Percentiles rank a stretch among this genome's conserved stretches.
These are phyloP conservation scores for Phacellophora camtschatica DNA, from an alignment of 30 jellyfish, hydroid and myxozoan genomes.

Conservation along the genomic window DNA sequence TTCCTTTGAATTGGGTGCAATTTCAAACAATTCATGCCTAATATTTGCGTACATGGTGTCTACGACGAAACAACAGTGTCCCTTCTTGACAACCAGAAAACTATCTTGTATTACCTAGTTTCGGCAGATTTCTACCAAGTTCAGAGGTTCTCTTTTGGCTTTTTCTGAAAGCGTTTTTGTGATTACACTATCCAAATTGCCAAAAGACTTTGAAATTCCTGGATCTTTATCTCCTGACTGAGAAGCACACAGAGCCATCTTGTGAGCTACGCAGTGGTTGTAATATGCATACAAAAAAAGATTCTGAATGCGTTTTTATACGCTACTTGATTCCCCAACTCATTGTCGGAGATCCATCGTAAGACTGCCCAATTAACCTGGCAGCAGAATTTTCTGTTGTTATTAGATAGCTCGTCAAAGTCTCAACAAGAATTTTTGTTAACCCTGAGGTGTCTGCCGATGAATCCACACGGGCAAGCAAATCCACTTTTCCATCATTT, in stretches of 20 bases:
- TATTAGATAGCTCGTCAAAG: background rate
- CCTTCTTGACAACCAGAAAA: background rate
- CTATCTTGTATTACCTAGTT: too few relatives aligned
- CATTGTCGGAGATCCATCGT: background rate
- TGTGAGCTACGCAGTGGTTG: background rate
- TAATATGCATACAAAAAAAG: background rate
- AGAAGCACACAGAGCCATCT: background rate
- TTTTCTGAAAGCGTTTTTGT: background rate
- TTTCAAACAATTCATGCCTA: background rate
- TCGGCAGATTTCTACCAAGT: background rate
- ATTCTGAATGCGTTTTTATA: background rate
- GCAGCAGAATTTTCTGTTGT: background rate
- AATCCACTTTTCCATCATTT: too few relatives aligned
- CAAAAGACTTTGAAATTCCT: background rate
- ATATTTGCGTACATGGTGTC: conserved; percentile 22
- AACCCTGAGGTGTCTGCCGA: background rate
- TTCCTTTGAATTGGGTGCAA: background rate
- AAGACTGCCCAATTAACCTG: conserved; percentile 1
- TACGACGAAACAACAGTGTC: conserved; percentile 13
- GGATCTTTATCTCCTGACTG: background rate
- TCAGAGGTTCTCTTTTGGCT: background rate
- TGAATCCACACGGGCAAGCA: too few relatives aligned
- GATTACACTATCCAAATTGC: background rate
- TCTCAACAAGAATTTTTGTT: background rate
- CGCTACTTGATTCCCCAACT: background rate